Base-by-base conservation (phyloP, 2,113 vertebrate genomes). In the Corydoras maculifer region DNA sequence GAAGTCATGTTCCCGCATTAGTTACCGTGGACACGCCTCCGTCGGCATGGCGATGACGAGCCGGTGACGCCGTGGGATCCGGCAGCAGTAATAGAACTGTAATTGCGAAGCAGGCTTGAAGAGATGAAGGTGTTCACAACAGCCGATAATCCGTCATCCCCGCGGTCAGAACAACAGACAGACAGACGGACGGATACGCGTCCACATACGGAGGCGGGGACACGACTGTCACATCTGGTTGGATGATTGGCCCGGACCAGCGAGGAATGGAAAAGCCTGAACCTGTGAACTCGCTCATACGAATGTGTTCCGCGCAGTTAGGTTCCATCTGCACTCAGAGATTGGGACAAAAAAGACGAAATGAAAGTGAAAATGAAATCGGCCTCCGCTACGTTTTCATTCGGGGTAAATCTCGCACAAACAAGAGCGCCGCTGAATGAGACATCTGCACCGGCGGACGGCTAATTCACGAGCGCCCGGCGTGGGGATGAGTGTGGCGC, bases 271-370 rank as follows among this genome's bases (percentile, higher is more conserved):
- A 75, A 62, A 78, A 75, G 51, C 50, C 73, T 75, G 73, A 78
- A 78, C 77, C 73, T 78, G 77, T 78, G 73, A 75, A 75, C 77
- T 65, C 65, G 50, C 65, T 75, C 58, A 66, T 73, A 75, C 73
- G 74, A 72, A 73, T 76, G 66, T 75, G 70, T 70, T 75, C 71
- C 12, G 55, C 70, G 66, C 77, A 75, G 69, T 79, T 75, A 72
- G 67, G 73, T 57, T 72, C 76, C 67, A 69, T 69, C 50, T 72
- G 73, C 73, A 72, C 61, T 75, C 60, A 11, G 35, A 72, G 61
- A 78, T 58, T 57, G 57, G 57, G 61, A 75, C 57, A 51, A 43
- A 43, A 43, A 43, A 43, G 35, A 43, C 7, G 35, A 43, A 43
- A 43, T 43, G 35, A 43, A 43, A 43, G 4, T 8, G 35, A 43